Percentiles rank a stretch among this genome's conserved stretches.
These are phyloP conservation scores for Psilanteris sp. DNA, from an alignment of 1,140 invertebrate species.

Conservation along the genomic window DNA sequence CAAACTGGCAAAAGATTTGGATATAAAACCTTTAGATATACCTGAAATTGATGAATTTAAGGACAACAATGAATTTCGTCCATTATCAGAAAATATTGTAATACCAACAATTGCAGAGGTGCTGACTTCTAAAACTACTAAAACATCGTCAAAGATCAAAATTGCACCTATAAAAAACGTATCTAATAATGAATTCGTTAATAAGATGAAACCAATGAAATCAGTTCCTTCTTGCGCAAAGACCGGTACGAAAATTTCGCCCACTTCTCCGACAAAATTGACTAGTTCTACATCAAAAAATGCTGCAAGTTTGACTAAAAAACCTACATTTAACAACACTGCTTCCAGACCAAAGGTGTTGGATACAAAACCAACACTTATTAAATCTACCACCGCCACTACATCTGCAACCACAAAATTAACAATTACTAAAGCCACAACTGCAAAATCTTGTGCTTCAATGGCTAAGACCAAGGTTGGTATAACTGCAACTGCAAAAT, in stretches of 20 bases:
- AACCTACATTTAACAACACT: constrained; percentile 48
- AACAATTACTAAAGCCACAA: constrained; percentile 7
- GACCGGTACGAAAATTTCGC: constrained; percentile 68
- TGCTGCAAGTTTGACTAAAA: constrained; percentile 67
- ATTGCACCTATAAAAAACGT: constrained; percentile 47
- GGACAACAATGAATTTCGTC: background rate
- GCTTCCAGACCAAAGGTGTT: constrained; percentile 46
- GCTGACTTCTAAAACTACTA: constrained; percentile 57
- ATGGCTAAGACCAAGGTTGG: constrained; percentile 69
- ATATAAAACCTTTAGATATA: background rate
- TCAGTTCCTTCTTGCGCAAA: constrained; percentile 57
- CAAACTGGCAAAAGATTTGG: constrained; percentile 10
- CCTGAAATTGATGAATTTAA: background rate
- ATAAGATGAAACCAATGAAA: constrained; percentile 66
- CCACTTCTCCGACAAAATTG: constrained; percentile 73
- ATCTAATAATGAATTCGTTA: no score
- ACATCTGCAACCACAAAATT: constrained; percentile 11
- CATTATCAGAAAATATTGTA: background rate
- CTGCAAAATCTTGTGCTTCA: constrained; percentile 33
- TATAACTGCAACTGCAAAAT: constrained; percentile 31
- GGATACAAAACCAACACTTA: constrained; percentile 52
- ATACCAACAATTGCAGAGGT: constrained; percentile 65
- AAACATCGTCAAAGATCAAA: constrained; percentile 57
- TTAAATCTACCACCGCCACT: constrained; percentile 39
- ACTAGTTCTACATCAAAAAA: constrained; percentile 56